These are phyloP conservation scores for Chiroxiphia lanceolata DNA, from an alignment of 2,797 vertebrate species.

Conservation along the genomic window DNA sequence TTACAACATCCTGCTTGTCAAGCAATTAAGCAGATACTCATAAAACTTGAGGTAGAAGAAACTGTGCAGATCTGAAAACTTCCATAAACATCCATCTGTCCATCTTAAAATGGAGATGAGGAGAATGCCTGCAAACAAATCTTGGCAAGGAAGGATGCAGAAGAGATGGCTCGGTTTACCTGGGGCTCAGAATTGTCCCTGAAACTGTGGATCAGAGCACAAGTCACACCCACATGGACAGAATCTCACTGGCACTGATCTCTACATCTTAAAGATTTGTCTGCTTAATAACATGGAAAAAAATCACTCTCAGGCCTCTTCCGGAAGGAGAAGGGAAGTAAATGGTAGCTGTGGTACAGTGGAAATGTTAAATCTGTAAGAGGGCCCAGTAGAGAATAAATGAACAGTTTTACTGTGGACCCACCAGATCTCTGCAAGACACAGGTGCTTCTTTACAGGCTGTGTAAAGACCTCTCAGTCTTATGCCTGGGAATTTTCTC, in stretches of 20 bases:
- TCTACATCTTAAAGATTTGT: neutral
- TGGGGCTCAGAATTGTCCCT: neutral
- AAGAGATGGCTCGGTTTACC: neutral
- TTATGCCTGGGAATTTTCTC: neutral
- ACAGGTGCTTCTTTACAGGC: neutral
- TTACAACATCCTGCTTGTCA: neutral
- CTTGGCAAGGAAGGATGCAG: neutral
- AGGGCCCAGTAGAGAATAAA: neutral
- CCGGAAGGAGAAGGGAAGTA: neutral
- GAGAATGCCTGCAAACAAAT: neutral
- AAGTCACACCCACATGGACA: accelerated
- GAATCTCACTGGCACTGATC: neutral
- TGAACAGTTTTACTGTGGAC: neutral
- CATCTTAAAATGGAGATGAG: neutral
- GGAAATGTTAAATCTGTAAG: neutral
- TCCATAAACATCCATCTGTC: conserved; percentile 18
- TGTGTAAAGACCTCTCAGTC: neutral
- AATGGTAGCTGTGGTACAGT: neutral
- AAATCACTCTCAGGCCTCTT: neutral
- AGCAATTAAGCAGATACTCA: neutral
- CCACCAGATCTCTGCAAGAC: neutral
- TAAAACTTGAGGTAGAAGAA: neutral
- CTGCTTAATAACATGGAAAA: neutral
- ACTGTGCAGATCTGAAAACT: neutral
- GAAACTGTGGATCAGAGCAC: neutral